These are phyloP conservation scores for Parazoanthus atlanticus DNA, from an alignment of 92 coral and sea anemone species.

Conservation along the genomic window DNA sequence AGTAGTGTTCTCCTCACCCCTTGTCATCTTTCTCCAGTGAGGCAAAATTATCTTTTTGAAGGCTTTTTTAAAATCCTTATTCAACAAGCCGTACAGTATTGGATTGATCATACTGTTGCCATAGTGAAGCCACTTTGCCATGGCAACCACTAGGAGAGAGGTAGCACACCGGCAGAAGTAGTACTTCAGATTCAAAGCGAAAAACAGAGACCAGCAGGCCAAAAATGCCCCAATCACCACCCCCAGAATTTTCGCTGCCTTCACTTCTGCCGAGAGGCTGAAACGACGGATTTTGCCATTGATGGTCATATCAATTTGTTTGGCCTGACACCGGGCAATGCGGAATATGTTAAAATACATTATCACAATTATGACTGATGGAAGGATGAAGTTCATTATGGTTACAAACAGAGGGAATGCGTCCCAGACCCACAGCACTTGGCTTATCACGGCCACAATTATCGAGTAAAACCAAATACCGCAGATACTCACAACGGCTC, in stretches of 20 bases:
- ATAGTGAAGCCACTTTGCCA: slow-evolving; percentile 97
- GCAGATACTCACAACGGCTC: slow-evolving; percentile 71
- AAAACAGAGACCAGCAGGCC: slow-evolving; percentile 96
- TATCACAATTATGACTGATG: slow-evolving; percentile 72
- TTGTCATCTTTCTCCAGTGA: slow-evolving; percentile 5
- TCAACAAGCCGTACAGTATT: slow-evolving; percentile 88
- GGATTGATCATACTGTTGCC: slow-evolving; percentile 94
- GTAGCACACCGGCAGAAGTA: slow-evolving; percentile 66
- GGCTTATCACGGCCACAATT: slow-evolving; percentile 65
- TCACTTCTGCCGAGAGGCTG: slow-evolving; percentile 78
- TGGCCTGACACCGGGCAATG: slow-evolving; percentile 88
- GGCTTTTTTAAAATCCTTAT: slow-evolving; percentile 83
- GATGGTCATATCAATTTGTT: slow-evolving; percentile 80
- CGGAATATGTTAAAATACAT: slow-evolving; percentile 88
- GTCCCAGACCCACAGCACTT: slow-evolving; percentile 53
- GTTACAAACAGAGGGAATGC: slow-evolving; percentile 66
- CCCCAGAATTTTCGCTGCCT: slow-evolving; percentile 93
- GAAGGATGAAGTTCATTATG: slow-evolving; percentile 79
- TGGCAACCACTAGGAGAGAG: slow-evolving; percentile 71
- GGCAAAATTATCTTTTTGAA: slow-evolving; percentile 75
- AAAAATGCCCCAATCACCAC: slow-evolving; percentile 93
- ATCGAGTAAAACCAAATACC: slow-evolving; percentile 74
- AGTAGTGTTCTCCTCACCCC: not conserved
- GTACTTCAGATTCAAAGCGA: slow-evolving; percentile 77
- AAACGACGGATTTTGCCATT: slow-evolving; percentile 79